Conservation (phyloP, 2,888 invertebrate species). For the Cenopis cana region DNA sequence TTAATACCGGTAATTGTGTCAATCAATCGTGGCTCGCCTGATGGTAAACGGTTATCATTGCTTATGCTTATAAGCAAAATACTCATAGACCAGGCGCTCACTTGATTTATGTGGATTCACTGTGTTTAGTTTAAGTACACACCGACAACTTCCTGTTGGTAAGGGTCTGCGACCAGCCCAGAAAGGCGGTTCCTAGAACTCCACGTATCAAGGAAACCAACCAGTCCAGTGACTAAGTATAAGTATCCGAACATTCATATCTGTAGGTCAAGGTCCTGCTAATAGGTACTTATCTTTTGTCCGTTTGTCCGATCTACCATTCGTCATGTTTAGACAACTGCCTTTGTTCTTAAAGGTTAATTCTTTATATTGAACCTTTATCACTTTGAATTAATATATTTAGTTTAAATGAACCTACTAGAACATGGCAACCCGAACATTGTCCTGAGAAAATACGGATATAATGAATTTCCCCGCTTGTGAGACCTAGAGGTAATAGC, state of each 20-base stretch:
- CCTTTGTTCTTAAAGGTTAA: conserved; percentile 44
- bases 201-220: conserved; percentile 19
- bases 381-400: conserved; percentile 34
- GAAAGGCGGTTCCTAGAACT: conserved; percentile 9
- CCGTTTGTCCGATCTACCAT: conserved; percentile 46
- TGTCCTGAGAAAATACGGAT: too few relatives aligned
- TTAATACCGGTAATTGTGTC: too few relatives aligned
- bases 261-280: conserved; percentile 47
- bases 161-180: background rate
- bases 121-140: too few relatives aligned
- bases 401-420: conserved; percentile 3
- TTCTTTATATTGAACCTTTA: conserved; percentile 35
- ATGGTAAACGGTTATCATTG: too few relatives aligned
- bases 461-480: too few relatives aligned
- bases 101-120: too few relatives aligned
- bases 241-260: background rate
- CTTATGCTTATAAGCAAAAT: too few relatives aligned
- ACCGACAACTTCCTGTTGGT: too few relatives aligned
- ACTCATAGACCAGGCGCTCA: too few relatives aligned
- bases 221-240: conserved; percentile 14
- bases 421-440: too few relatives aligned
- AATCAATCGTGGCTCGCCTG: too few relatives aligned
- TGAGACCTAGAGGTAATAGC: too few relatives aligned
- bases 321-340: conserved; percentile 52
- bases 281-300: conserved; percentile 45